These are phyloP conservation scores for Camptogramma bilineatum DNA, from an alignment of 2,888 invertebrate genomes.

Conservation along the genomic window DNA sequence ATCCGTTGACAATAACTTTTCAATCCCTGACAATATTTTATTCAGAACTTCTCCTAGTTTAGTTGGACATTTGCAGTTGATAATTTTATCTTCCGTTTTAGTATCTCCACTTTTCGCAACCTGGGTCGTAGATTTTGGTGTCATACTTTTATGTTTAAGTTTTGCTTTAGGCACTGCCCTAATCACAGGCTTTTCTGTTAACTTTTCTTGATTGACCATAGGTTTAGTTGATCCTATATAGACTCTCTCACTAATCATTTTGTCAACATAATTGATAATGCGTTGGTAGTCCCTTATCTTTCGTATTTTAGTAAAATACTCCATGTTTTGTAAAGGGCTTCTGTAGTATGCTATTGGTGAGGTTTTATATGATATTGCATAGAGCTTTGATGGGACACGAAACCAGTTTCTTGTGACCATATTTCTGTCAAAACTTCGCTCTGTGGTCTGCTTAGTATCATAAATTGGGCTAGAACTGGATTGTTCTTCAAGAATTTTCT, in stretches of 20 bases:
- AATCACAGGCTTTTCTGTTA: conserved; percentile 34
- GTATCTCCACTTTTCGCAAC: not conserved
- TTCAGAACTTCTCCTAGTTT: conserved; percentile 50
- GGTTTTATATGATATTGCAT: conserved; percentile 64
- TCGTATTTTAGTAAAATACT: conserved; percentile 68
- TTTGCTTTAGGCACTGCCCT: not conserved
- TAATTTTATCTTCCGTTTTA: conserved; percentile 3
- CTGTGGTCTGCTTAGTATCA: conserved; percentile 52
- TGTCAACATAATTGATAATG: conserved; percentile 69
- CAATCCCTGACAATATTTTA: conserved; percentile 56
- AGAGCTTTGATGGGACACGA: conserved; percentile 57
- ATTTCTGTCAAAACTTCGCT: conserved; percentile 55
- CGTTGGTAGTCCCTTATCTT: conserved; percentile 71
- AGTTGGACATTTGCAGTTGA: conserved; percentile 59
- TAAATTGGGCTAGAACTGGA: conserved; percentile 52
- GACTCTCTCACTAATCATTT: conserved; percentile 67
- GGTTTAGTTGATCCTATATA: conserved; percentile 49
- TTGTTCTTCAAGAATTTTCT: conserved; percentile 61
- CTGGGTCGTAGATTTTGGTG: not conserved
- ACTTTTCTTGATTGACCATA: conserved; percentile 44
- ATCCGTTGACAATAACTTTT: conserved; percentile 51
- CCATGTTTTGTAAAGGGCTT: conserved; percentile 62
- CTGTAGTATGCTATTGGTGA: conserved; percentile 61
- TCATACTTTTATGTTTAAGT: not conserved
- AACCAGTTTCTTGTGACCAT: conserved; percentile 59